A percentile compares a stretch with the other conserved stretches of the same genome.
Evolutionary conservation across 1,140 invertebrate species (phyloP).

Genomic region (Calephelis nemesis): DNA sequence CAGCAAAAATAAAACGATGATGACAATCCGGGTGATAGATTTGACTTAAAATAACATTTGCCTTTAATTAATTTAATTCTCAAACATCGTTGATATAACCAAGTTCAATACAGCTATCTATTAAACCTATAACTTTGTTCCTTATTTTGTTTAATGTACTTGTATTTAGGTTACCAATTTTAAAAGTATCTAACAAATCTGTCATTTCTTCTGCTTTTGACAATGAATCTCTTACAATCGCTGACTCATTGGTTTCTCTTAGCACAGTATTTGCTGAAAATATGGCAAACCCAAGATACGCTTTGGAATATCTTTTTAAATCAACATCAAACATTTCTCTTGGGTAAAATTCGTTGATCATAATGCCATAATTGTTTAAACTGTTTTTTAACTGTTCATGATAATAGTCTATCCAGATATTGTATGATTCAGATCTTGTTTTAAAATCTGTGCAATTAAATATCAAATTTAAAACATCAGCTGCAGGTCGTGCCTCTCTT

Average conservation of each 20-base stretch:
- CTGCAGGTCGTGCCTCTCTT: constrained; percentile 15
- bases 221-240: background rate
- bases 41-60: too few species aligned
- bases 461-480: constrained; percentile 23
- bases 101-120: constrained; percentile 1
- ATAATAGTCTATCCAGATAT: too few species aligned
- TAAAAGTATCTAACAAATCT: background rate
- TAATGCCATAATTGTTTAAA: background rate
- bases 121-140: background rate
- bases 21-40: too few species aligned
- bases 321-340: constrained; percentile 25
- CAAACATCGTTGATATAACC: background rate
- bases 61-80: too few species aligned
- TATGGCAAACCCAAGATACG: background rate
- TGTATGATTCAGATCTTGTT: too few species aligned
- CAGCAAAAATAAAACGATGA: too few species aligned
- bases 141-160: background rate
- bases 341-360: constrained; percentile 23
- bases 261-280: background rate
- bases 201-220: background rate
- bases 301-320: background rate
- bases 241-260: background rate
- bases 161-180: background rate
- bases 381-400: constrained; percentile 25
- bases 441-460: too few species aligned